Evolutionary conservation across 2,888 invertebrate genomes (phyloP), one percentile per base, ranked within the genome.

Genomic region (Idaea biselata): DNA sequence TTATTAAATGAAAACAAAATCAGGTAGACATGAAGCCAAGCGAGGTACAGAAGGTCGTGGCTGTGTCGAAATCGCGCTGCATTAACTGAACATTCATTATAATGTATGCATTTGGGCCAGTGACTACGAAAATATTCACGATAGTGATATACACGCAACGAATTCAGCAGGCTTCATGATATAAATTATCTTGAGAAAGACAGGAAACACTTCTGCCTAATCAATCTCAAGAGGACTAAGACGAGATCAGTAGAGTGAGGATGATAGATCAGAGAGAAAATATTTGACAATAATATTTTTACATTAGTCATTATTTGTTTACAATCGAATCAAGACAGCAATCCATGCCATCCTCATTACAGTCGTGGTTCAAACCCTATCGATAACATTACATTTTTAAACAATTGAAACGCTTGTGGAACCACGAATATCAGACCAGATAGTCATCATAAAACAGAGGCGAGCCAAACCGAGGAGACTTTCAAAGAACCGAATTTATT

Each of bases 101-200:
- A 84, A 88, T 83, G 75, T 82, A 89, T 84, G 85, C 81, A 86
- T 86, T 82, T 86, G 81, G 88, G 87, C 77, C 86, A 84, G 83
- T 74, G 81, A 78, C 77, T 80, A 86, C 84, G 83, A 79, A 72
- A 73, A 66, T 74, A 75, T 67, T 70, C 64, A 67, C 67, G 68
- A 59, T 61, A 60, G 57, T 66, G 56, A 59, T 63, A 53, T 53
- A 63, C 60, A 64, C 53, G 18, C 53, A 54, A 16, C 7, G 16
- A 25, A n/a, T 25, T n/a, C 18, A 53, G 32, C 16, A 44, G 44
- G 7, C 44, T 14, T 44, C 44, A 44, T 44, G 14, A 25, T 25
- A 25, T 25, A 3, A 44, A 11, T 7, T 33, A 33, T 11, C 3
- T 8, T 44, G 14, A 44, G 44, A 8, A 44, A 44, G 44, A 44